These are phyloP conservation scores for Seira musarum DNA, from an alignment of 2,888 invertebrate species.

Conservation along the genomic window DNA sequence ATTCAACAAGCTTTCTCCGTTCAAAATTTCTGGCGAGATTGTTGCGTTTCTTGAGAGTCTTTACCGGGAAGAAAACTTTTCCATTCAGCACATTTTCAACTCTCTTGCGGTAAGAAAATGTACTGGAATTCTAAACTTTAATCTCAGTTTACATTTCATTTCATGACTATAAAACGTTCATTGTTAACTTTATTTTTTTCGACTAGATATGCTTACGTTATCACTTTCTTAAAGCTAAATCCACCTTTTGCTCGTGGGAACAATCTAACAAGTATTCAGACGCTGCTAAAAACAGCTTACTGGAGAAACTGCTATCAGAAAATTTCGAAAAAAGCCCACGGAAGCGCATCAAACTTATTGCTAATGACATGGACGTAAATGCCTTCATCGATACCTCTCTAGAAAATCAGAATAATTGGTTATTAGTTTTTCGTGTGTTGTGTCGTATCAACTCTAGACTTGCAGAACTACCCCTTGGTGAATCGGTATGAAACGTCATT, in stretches of 20 bases:
- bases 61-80: constrained; percentile 55
- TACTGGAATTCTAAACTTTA: constrained; percentile 13
- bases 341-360: constrained; percentile 17
- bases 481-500: constrained; percentile 38
- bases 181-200: neutral
- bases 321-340: constrained; percentile 12
- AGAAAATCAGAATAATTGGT: constrained; percentile 22
- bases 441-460: constrained; percentile 33
- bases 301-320: constrained; percentile 1
- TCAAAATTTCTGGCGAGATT: constrained; percentile 58
- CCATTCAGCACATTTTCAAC: constrained; percentile 43
- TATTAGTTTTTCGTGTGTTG: constrained; percentile 16
- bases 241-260: constrained; percentile 50
- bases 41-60: constrained; percentile 53
- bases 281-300: neutral
- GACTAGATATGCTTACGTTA: constrained; percentile 63
- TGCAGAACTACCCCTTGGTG: constrained; percentile 30
- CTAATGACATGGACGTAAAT: neutral
- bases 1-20: constrained; percentile 31
- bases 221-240: constrained; percentile 59
- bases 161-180: neutral
- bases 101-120: constrained; percentile 46
- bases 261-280: constrained; percentile 14
- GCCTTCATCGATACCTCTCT: neutral
- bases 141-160: neutral